These are phyloP conservation scores for Xyliphius kryptos DNA, from an alignment of 2,113 vertebrate species.

Conservation along the genomic window DNA sequence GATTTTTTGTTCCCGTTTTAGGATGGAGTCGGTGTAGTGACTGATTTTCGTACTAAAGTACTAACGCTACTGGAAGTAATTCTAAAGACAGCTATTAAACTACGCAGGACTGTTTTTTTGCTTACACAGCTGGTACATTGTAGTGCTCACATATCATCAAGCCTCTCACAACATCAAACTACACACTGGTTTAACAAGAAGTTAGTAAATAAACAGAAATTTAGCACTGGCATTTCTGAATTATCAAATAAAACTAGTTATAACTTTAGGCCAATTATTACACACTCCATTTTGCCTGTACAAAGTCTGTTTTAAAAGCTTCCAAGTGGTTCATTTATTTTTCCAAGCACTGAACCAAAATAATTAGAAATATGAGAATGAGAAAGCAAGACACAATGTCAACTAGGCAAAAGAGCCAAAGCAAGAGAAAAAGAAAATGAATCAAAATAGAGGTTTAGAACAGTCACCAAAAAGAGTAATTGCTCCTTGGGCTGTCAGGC, in stretches of 20 bases:
- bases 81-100: not conserved
- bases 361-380: conserved; percentile 17
- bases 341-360: conserved; percentile 14
- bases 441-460: not conserved
- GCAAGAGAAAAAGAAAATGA: not conserved
- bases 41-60: too few species aligned
- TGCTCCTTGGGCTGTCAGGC: conserved; percentile 20
- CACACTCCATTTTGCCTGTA: not conserved
- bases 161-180: not conserved
- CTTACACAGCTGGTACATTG: too few species aligned
- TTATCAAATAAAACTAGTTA: not conserved
- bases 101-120: not conserved
- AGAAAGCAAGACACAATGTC: not conserved
- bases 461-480: conserved; percentile 11
- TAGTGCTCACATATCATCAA: too few species aligned
- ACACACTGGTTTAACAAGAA: not conserved
- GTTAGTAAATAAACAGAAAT: too few species aligned
- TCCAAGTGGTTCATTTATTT: conserved; percentile 4
- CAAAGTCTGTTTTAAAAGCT: not conserved
- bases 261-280: not conserved
- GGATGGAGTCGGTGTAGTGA: too few species aligned
- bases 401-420: not conserved
- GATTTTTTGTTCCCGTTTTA: too few species aligned
- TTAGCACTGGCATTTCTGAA: not conserved
- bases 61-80: conserved; percentile 7